Evolutionary conservation across 2,888 invertebrate species (phyloP).

Genomic region (Hyalella azteca): DNA sequence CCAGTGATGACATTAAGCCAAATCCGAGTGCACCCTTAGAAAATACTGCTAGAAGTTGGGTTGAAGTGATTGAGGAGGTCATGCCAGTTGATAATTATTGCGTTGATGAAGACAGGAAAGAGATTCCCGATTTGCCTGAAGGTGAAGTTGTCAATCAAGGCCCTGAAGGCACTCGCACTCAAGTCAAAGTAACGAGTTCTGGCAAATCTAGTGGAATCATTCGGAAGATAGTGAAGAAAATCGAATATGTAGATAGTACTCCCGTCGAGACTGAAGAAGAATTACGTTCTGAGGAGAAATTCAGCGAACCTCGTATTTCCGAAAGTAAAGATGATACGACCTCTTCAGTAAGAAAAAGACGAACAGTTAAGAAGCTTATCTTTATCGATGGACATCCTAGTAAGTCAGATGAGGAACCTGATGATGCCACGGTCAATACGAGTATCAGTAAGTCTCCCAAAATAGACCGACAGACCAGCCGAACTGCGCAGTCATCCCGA

Average conservation of each 20-base stretch:
- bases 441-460: not conserved
- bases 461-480: not conserved
- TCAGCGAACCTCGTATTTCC: not conserved
- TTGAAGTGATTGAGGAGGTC: conserved; percentile 12
- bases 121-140: not conserved
- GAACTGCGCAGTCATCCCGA: not conserved
- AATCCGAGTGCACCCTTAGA: not conserved
- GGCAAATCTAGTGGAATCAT: conserved; percentile 31
- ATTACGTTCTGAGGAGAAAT: conserved; percentile 35
- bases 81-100: not conserved
- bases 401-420: conserved; percentile 40
- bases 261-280: conserved; percentile 46
- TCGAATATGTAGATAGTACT: conserved; percentile 39
- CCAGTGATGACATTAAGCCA: not conserved
- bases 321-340: not conserved
- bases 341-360: conserved; percentile 6
- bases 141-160: not conserved
- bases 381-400: conserved; percentile 38
- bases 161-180: not conserved
- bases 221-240: conserved; percentile 30
- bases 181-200: not conserved
- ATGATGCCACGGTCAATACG: conserved; percentile 40
- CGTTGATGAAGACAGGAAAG: not conserved
- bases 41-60: not conserved
- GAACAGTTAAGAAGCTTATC: conserved; percentile 13